Conservation (phyloP, 1,140 invertebrate genomes). For the Ips nitidus region DNA sequence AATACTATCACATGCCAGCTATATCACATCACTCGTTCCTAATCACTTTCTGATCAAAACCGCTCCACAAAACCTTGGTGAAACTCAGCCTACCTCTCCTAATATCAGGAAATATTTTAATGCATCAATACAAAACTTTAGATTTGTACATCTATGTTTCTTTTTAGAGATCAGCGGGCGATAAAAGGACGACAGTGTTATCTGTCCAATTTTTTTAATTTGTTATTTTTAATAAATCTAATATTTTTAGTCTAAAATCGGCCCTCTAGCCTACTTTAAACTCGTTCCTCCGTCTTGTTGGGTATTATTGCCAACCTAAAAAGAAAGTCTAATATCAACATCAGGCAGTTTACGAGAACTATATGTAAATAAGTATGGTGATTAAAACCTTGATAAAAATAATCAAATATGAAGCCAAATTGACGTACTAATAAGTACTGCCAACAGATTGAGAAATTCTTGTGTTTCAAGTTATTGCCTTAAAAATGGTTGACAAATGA, state of each 20-base stretch:
- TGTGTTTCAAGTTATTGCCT: too few species aligned
- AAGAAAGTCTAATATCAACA: conserved; percentile 17
- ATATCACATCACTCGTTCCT: conserved; percentile 29
- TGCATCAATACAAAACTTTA: conserved; percentile 13
- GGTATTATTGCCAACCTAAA: conserved; percentile 49
- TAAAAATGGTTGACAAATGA: too few species aligned
- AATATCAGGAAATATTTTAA: too few species aligned
- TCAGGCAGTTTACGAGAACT: background rate
- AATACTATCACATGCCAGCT: conserved; percentile 36
- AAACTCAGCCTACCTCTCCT: too few species aligned
- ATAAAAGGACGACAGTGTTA: conserved; percentile 38
- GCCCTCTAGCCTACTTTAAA: conserved; percentile 48
- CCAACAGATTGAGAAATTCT: too few species aligned
- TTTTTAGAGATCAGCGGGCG: conserved; percentile 21
- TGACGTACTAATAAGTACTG: too few species aligned
- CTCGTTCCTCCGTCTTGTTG: conserved; percentile 48
- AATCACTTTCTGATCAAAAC: background rate
- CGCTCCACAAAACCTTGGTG: too few species aligned
- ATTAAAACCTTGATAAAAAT: too few species aligned
- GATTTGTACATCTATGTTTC: conserved; percentile 11
- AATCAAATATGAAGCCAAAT: too few species aligned
- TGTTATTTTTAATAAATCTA: conserved; percentile 50
- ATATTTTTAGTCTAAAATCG: conserved; percentile 47
- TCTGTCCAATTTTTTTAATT: conserved; percentile 49
- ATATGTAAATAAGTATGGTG: too few species aligned